A percentile compares a stretch with the other conserved stretches of the same genome.
Evolutionary conservation across 2,113 vertebrate genomes (phyloP).

Genomic region (Corythaixoides concolor): DNA sequence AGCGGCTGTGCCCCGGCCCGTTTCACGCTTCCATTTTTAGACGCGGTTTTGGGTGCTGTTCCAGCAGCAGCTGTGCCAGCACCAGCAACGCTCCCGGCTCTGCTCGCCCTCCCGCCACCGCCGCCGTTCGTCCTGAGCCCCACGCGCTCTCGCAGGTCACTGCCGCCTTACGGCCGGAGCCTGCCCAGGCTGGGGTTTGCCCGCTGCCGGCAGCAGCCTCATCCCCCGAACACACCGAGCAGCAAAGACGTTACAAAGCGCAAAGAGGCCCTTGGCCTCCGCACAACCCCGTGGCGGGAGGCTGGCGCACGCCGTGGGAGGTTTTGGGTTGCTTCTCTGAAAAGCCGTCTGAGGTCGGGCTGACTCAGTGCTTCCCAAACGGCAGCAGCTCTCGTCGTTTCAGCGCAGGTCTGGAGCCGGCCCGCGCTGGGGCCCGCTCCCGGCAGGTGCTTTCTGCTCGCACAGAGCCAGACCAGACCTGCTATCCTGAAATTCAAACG

Average conservation of each 20-base stretch:
- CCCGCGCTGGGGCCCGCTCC: accelerated
- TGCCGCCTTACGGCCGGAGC: background rate
- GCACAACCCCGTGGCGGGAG: accelerated
- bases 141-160: accelerated
- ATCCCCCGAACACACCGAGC: accelerated
- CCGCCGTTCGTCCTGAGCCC: accelerated
- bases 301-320: background rate
- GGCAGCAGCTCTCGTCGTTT: background rate
- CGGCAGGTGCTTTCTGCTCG: background rate
- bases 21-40: background rate
- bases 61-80: background rate
- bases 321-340: background rate
- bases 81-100: background rate
- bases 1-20: background rate
- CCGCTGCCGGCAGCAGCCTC: background rate
- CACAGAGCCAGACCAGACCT: background rate
- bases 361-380: constrained; percentile 26
- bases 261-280: background rate
- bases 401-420: accelerated
- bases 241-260: accelerated
- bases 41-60: accelerated
- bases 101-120: accelerated
- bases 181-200: accelerated
- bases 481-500: background rate
- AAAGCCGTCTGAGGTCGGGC: constrained; percentile 1